Evolutionary conservation across 2,888 invertebrate species (phyloP).

Genomic region (Linnaemya tessellans): DNA sequence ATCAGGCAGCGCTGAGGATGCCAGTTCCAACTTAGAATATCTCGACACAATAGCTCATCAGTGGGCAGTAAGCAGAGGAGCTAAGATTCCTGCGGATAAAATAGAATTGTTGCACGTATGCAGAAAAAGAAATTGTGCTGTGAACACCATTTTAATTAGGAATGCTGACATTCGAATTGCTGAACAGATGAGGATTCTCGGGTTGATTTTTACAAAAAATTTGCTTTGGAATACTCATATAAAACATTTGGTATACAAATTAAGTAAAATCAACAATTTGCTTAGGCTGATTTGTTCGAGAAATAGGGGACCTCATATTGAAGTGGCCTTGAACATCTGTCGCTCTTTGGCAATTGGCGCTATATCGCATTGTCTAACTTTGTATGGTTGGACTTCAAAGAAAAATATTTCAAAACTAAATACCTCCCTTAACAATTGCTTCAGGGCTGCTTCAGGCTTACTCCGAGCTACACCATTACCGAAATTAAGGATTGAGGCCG

Average conservation of each 20-base stretch:
- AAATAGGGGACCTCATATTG: constrained; percentile 35
- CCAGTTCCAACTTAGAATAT: neutral
- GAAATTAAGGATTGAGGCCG: neutral
- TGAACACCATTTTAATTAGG: neutral
- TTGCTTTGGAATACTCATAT: constrained; percentile 2
- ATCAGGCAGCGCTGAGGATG: neutral
- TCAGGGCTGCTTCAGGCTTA: constrained; percentile 64
- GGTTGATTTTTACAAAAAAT: neutral
- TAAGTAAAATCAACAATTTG: neutral
- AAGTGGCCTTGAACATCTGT: constrained; percentile 31
- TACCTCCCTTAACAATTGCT: constrained; percentile 69
- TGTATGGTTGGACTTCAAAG: constrained; percentile 25
- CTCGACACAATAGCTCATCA: neutral
- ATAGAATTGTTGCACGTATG: neutral
- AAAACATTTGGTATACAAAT: neutral
- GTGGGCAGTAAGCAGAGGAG: constrained; percentile 1
- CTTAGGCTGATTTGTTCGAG: constrained; percentile 32
- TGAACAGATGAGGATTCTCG: constrained; percentile 4
- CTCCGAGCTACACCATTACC: constrained; percentile 24
- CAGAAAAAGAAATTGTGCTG: neutral
- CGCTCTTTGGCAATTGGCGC: constrained; percentile 36
- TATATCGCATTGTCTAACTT: constrained; percentile 12
- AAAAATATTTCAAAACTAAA: constrained; percentile 30
- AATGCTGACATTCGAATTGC: neutral
- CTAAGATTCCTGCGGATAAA: neutral